Evolutionary conservation across 2,113 vertebrate species (phyloP).

Genomic region (Australoheros scitulus): DNA sequence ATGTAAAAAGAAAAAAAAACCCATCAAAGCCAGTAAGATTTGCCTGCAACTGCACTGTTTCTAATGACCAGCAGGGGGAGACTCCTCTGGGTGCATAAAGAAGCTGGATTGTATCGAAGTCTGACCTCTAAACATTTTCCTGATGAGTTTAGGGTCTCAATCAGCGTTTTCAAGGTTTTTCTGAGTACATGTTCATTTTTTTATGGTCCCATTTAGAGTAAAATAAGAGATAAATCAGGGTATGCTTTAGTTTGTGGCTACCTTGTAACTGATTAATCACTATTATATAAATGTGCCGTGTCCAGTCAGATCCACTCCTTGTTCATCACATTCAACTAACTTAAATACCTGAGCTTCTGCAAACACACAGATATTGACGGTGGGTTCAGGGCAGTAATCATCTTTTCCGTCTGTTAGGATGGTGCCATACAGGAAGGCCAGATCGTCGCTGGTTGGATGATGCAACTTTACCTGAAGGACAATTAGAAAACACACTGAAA

Average conservation of each 20-base stretch:
- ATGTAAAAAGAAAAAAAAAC: background rate
- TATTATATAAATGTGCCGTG: too few species aligned
- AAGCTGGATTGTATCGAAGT: too few species aligned
- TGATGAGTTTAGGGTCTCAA: background rate
- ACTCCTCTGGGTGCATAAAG: background rate
- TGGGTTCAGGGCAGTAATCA: constrained; percentile 83
- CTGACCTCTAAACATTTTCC: background rate
- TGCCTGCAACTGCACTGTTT: background rate
- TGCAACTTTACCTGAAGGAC: constrained; percentile 84
- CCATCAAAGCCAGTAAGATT: background rate
- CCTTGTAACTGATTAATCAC: too few species aligned
- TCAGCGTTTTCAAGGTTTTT: background rate
- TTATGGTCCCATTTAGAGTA: background rate
- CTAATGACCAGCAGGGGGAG: background rate
- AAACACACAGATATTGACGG: constrained; percentile 94
- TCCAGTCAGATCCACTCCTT: background rate
- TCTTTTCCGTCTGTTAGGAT: constrained; percentile 96
- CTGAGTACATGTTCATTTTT: background rate
- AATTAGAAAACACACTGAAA: background rate
- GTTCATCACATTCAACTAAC: background rate
- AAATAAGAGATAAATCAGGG: background rate
- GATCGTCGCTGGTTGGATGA: constrained; percentile 88
- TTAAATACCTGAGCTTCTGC: constrained; percentile 90
- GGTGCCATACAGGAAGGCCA: constrained; percentile 94
- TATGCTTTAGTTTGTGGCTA: background rate